Percentiles rank a stretch among this genome's conserved stretches.
Evolutionary conservation across 2,113 vertebrate genomes (phyloP).

Genomic region (Mobula hypostoma): DNA sequence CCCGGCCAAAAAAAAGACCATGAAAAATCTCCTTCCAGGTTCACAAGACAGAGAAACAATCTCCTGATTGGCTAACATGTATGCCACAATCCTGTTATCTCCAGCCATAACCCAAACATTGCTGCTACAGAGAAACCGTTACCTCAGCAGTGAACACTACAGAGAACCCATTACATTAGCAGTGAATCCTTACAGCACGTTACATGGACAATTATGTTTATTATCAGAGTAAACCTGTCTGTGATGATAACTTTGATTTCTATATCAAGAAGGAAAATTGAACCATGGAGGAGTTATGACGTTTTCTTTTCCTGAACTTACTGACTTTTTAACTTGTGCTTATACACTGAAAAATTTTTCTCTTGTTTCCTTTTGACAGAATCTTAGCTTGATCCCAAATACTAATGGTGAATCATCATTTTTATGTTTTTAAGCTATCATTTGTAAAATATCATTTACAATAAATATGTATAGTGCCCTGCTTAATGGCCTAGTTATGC

Average conservation of each 20-base stretch:
- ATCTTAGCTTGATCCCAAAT: not conserved
- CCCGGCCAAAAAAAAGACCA: no score
- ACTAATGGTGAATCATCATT: constrained; percentile 53
- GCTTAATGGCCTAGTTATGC: no score
- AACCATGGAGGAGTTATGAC: not conserved
- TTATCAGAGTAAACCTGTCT: not conserved
- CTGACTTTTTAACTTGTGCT: not conserved
- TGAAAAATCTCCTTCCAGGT: no score
- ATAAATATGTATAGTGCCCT: constrained; percentile 44
- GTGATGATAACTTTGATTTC: not conserved
- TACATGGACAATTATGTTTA: not conserved
- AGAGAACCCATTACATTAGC: no score
- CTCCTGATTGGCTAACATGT: no score
- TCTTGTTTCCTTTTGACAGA: not conserved
- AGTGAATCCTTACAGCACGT: no score
- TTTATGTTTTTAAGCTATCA: constrained; percentile 50
- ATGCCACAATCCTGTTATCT: no score
- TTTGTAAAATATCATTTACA: constrained; percentile 54
- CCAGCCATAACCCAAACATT: no score
- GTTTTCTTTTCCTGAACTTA: not conserved
- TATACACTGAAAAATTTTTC: not conserved
- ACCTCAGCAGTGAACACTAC: no score
- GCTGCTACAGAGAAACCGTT: no score
- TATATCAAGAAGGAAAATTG: not conserved
- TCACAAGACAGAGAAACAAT: no score